Evolutionary conservation across 2,113 vertebrate genomes (phyloP).

Genomic region (Prolemur simus): DNA sequence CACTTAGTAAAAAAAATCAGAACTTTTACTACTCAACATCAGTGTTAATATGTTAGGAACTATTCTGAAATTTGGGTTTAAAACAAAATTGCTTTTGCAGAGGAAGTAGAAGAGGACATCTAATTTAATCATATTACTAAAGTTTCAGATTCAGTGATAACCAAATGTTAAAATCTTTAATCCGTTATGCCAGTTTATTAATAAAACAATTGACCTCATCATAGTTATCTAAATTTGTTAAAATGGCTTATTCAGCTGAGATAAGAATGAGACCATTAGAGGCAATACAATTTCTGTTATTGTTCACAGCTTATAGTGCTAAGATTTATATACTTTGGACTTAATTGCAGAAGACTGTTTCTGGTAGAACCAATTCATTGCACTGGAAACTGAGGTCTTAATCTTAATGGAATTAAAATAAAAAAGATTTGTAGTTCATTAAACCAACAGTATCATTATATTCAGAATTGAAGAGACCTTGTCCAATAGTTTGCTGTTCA

Average conservation of each 20-base stretch:
- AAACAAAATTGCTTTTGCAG: slow-evolving; percentile 53
- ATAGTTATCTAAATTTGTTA: slow-evolving; percentile 13
- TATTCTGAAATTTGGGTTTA: slow-evolving; percentile 25
- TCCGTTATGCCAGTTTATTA: slow-evolving; percentile 50
- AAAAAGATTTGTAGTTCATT: slow-evolving; percentile 74
- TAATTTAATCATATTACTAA: slow-evolving; percentile 21
- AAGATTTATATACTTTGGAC: background rate
- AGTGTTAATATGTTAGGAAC: background rate
- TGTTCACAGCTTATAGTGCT: background rate
- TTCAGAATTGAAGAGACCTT: slow-evolving; percentile 42
- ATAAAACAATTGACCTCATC: slow-evolving; percentile 48
- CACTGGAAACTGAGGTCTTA: slow-evolving; percentile 46
- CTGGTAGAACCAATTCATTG: slow-evolving; percentile 57
- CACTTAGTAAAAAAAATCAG: background rate
- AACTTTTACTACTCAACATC: background rate
- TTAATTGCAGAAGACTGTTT: slow-evolving; percentile 29
- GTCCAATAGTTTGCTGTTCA: background rate
- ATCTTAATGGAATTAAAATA: slow-evolving; percentile 66
- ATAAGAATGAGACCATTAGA: background rate
- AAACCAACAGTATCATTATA: slow-evolving; percentile 60
- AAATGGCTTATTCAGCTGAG: slow-evolving; percentile 47
- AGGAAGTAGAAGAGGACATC: slow-evolving; percentile 41
- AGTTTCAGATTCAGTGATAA: slow-evolving; percentile 17
- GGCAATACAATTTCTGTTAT: slow-evolving; percentile 25
- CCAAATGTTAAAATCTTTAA: slow-evolving; percentile 50